These are phyloP conservation scores for Bos indicus DNA, from an alignment of 2,113 vertebrate genomes.

Conservation along the genomic window DNA sequence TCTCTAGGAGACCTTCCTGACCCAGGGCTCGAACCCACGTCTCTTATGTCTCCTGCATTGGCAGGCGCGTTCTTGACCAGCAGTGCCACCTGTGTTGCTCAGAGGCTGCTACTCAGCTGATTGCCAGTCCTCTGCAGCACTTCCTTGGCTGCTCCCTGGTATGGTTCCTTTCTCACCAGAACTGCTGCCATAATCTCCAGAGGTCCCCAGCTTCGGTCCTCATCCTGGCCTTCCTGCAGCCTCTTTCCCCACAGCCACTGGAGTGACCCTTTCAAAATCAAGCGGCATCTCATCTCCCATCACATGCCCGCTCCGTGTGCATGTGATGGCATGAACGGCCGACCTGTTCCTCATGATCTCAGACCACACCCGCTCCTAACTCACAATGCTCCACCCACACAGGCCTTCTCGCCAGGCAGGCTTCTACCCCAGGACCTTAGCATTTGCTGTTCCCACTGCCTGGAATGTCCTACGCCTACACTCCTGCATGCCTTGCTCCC, in stretches of 20 bases:
- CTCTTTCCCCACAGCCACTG: not conserved
- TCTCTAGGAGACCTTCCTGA: not conserved
- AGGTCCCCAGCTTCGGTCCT: not conserved
- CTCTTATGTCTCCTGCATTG: not conserved
- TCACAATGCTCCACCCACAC: not conserved
- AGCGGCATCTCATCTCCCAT: not conserved
- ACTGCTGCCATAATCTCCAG: not conserved
- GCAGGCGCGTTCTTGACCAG: not conserved
- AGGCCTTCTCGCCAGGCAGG: not conserved
- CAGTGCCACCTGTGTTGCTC: not conserved
- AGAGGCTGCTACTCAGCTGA: no score
- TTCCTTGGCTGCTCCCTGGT: not conserved
- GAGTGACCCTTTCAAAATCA: not conserved
- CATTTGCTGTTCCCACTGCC: not conserved
- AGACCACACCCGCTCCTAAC: not conserved
- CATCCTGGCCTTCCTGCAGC: not conserved
- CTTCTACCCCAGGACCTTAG: not conserved
- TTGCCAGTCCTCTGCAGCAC: not conserved
- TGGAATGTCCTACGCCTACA: not conserved
- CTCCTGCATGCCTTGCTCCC: not conserved
- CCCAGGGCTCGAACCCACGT: rapidly evolving
- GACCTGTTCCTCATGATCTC: not conserved
- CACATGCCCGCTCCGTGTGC: no score
- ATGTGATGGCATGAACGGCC: not conserved
- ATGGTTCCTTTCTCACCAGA: not conserved